Base-by-base conservation (phyloP, 2,113 vertebrate species). In the Entelurus aequoreus region DNA sequence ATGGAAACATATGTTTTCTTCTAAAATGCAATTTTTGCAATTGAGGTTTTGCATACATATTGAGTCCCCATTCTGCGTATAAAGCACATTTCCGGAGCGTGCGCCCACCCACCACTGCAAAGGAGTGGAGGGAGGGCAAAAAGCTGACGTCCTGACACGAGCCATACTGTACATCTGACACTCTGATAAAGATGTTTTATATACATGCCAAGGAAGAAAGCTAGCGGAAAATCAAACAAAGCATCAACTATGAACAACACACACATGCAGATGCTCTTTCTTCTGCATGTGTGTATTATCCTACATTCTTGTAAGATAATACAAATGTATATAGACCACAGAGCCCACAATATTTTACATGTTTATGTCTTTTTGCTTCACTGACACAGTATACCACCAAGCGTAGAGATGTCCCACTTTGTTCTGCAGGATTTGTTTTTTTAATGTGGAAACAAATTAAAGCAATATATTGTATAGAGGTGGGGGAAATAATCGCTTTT, bases 171-270 rank as follows among this genome's bases (percentile, higher is more conserved):
- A 80, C 68, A 79, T 77, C 59, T 85, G 76, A 85, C 81, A 87
- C 72, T 72, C 76, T 84, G 83, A 90, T 89, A 68, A 88, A 89
- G 86, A 89, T 81, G 82, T 88, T 78, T 83, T 82, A 71, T 71
- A 68, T 62, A 58, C 71, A 62, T 84, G 82, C 86, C 82, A 84
- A 68, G 6, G 51, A 79, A 72, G 67, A 81, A 82, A 89, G 82
- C 82, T 82, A 82, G 81, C 74, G 55, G 79, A 87, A 90, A 87
- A 88, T 90, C 88, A 87, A 90, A 88, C 78, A 79, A 73, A 81
- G 83, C 86, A 88, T 90, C 78, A 89, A 84, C 87, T 88, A 88
- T 85, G 77, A 83, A 88, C 89, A 90, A 89, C 90, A 90, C 90
- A 89, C 85, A 87, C 78, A 74, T 83, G 8, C n/a, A 51, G 7